A percentile compares a stretch with the other conserved stretches of the same genome.
Evolutionary conservation across 53 echinoderm and acorn worm species (phyloP).

Genomic region (Echinometra lucunter): DNA sequence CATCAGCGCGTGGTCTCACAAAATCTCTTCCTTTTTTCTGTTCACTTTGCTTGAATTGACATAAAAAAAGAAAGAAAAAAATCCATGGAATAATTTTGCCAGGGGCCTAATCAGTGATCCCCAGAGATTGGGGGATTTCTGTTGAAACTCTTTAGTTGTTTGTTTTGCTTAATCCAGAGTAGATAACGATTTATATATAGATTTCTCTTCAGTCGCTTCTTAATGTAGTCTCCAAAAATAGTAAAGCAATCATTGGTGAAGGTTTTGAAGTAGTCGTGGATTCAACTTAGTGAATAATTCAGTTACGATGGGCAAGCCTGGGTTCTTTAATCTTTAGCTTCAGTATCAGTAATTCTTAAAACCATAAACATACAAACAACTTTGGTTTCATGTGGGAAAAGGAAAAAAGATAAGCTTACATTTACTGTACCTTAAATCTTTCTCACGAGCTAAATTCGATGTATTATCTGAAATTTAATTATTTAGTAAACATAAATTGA

Average conservation of each 20-base stretch:
- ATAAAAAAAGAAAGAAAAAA: constrained; percentile 23
- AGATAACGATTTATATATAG: constrained; percentile 61
- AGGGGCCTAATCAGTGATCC: constrained; percentile 61
- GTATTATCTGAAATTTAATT: no score
- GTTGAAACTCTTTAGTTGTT: constrained; percentile 30
- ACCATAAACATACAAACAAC: no score
- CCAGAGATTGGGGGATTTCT: constrained; percentile 54
- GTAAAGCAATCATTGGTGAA: constrained; percentile 21
- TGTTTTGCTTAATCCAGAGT: constrained; percentile 25
- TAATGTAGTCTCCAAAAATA: constrained; percentile 41
- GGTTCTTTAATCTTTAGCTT: neutral
- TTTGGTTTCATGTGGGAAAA: no score
- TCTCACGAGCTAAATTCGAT: no score
- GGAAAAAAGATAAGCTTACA: no score
- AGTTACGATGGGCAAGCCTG: neutral
- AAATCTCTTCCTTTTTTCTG: constrained; percentile 13
- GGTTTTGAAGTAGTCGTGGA: neutral
- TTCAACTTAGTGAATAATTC: constrained; percentile 6
- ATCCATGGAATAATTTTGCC: constrained; percentile 49
- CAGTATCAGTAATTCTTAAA: neutral
- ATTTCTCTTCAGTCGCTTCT: neutral
- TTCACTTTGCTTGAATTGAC: constrained; percentile 8
- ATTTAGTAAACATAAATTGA: no score
- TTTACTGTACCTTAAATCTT: no score
- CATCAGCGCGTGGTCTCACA: constrained; percentile 58